Percentiles rank a stretch among this genome's conserved stretches.
Conservation (phyloP, 1,140 invertebrate species). For the Manduca sexta region DNA sequence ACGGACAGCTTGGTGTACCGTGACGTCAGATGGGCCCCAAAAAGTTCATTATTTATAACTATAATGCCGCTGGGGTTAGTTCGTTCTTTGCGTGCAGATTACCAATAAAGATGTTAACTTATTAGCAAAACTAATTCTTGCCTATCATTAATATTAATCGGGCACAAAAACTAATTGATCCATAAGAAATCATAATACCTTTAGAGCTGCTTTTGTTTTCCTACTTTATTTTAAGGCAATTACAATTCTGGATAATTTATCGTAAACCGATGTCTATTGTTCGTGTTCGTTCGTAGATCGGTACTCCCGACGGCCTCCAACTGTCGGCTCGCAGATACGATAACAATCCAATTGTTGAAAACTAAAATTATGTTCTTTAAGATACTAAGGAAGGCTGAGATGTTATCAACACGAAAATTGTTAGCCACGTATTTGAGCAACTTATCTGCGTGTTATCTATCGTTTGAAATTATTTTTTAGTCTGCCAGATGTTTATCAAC, state of each 20-base stretch:
- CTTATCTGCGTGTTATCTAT: slow-evolving; percentile 8
- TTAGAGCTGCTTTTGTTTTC: not conserved
- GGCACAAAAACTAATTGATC: too few species aligned
- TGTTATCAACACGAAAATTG: slow-evolving; percentile 23
- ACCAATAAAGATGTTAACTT: too few species aligned
- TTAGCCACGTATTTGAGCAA: slow-evolving; percentile 11
- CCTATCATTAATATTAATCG: too few species aligned
- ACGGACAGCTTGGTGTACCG: too few species aligned
- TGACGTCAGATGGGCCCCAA: too few species aligned
- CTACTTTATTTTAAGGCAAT: not conserved
- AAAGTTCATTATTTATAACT: too few species aligned
- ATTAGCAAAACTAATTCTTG: too few species aligned
- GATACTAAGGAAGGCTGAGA: slow-evolving; percentile 29
- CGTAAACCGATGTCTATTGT: slow-evolving; percentile 11
- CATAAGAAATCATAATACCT: not conserved
- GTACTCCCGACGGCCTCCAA: slow-evolving; percentile 10
- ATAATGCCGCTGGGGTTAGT: too few species aligned
- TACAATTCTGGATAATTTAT: slow-evolving; percentile 2
- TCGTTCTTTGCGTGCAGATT: too few species aligned
- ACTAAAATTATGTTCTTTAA: slow-evolving; percentile 26
- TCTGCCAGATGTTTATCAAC: not conserved
- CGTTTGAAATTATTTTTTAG: not conserved
- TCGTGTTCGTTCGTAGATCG: slow-evolving; percentile 7
- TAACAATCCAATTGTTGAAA: slow-evolving; percentile 36
- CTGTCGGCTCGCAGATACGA: slow-evolving; percentile 14